Base-by-base conservation (phyloP, 2,888 invertebrate genomes). In the Machimus atricapillus region DNA sequence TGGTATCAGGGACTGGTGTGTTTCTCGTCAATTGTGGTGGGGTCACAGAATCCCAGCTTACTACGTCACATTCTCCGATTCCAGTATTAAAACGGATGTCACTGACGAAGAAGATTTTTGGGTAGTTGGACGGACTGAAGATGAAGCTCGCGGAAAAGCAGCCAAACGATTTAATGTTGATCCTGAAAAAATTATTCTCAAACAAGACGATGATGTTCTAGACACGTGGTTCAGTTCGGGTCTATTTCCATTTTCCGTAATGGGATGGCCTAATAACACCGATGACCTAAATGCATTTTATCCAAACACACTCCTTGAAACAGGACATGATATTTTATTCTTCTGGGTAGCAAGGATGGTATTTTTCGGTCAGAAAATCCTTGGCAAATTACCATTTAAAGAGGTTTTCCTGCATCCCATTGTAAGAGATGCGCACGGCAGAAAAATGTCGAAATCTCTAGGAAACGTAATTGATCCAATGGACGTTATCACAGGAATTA, bases 291-390 rank as follows among this genome's bases (percentile, higher is more conserved):
- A 96, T 92, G 95, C 95, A 0, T 98, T 97, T 93, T 99, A 98
- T 93, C 99, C 99, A 0, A 96, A 97, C 0, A 95, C 96, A 0
- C 92, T 99, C 76, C 93, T 99, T 90, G 99, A 99, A 93, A 99
- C 99, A 0, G 99, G 99, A 0, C 98, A 99, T 91, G 99, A 97
- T 90, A 99, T 99, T 90, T 92, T 99, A 78, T 99, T 99, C 94
- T 99, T 99, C 94, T 99, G 99, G 99, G 99, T 99, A 5, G 99
- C 99, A 0, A 94, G 99, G 88, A 99, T 99, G 99, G 99, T 99
- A 0, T 99, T 99, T 95, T 95, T 99, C 90, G 98, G 98, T 0
- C 96, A 96, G 90, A 95, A 97, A 89, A 93, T 99, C n/a, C 93
- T 97, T 86, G 98, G 97, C 1, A 95, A 96, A 92, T 93, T 99